Evolutionary conservation across 2,888 invertebrate genomes (phyloP), one percentile per base, ranked within the genome.

Genomic region (Trypoxylon attenuatum): DNA sequence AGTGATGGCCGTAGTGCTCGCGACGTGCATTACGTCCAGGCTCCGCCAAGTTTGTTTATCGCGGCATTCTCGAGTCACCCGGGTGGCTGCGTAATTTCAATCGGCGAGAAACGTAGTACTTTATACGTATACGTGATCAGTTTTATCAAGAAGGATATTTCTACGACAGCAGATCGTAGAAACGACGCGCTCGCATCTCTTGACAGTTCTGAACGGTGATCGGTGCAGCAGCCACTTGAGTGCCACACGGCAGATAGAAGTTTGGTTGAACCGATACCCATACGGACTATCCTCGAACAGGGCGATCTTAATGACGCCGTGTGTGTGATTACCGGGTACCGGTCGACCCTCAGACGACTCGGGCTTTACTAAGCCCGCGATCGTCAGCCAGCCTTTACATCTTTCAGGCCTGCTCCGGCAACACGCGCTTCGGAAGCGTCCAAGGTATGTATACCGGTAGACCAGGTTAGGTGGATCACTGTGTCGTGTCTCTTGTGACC

Each of bases 1-100:
- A 82, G 81, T 83, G 79, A 83, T 83, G 83, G 83, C 82, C 78
- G 80, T 72, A 71, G 71, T 69, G 69, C 73, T 75, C 69, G 62
- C 71, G 80, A 78, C 71, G 80, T 59, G 74, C 70, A 73, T 73
- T 77, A 69, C 70, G 66, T 77, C 58, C 68, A 56, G 57, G 64
- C 73, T 71, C 57, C 71, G 53, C 59, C 52, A 51, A 55, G 59
- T 54, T 73, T 79, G 72, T 78, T 80, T 79, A 78, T 78, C 69
- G 74, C 67, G 60, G 80, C 38, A 22, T 49, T 41, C 42, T 50
- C 41, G 55, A 29, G 51, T 39, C 33, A 39, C 42, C 15, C 10
- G 52, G 38, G 13, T 41, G 42, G 29, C 27, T 16, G 29, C 19
- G n/a, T n/a, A n/a, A n/a, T n/a, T n/a, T n/a, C n/a, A n/a, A n/a